Evolutionary conservation across 92 coral and sea anemone species (phyloP).

Genomic region (Bergia sp.): DNA sequence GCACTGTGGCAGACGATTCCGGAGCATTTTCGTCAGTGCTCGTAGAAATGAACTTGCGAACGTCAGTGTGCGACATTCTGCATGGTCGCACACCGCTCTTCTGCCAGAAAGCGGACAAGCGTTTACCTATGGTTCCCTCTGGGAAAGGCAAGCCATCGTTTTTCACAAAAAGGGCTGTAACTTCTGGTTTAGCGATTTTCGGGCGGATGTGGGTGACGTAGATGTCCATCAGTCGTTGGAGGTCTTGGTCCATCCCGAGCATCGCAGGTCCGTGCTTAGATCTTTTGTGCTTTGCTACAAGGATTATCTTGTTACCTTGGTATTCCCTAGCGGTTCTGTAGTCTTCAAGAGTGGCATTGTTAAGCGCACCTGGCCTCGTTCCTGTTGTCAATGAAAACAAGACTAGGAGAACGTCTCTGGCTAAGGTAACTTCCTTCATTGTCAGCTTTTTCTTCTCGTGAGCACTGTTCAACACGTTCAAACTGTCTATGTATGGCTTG

Average conservation of each 20-base stretch:
- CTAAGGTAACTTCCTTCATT: neutral
- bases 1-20: neutral
- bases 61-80: neutral
- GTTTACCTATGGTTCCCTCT: conserved; percentile 8
- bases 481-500: neutral
- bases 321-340: neutral
- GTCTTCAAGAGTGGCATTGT: neutral
- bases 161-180: neutral
- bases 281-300: conserved; percentile 21
- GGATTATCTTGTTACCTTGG: conserved; percentile 10
- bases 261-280: conserved; percentile 20
- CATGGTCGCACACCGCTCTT: conserved; percentile 4
- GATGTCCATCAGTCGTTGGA: conserved; percentile 15
- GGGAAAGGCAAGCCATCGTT: neutral
- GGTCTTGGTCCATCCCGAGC: conserved; percentile 11
- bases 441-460: neutral
- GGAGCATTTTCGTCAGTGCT: neutral
- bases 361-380: conserved; percentile 1
- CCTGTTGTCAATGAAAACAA: neutral
- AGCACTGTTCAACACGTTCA: neutral
- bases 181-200: neutral
- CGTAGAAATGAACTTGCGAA: neutral
- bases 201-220: conserved; percentile 15
- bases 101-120: neutral
- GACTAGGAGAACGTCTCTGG: neutral